Percentiles rank a stretch among this genome's conserved stretches.
Evolutionary conservation across 2,888 invertebrate genomes (phyloP).

Genomic region (Drosophila lacicola): DNA sequence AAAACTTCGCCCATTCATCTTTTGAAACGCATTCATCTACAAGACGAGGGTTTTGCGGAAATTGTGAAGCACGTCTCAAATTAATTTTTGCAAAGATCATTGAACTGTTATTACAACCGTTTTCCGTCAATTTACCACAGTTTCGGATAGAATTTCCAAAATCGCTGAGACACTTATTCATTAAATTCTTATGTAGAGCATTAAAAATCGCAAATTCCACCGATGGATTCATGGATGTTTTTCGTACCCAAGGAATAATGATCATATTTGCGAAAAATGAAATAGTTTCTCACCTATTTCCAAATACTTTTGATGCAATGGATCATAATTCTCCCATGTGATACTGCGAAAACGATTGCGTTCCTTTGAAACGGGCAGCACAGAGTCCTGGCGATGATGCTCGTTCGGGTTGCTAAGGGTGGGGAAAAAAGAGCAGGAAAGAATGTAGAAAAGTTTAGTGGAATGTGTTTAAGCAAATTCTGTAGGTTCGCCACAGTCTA

Average conservation of each 20-base stretch:
- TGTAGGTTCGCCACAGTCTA: slow-evolving; percentile 1
- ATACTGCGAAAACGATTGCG: slow-evolving; percentile 93
- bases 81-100: too few species aligned
- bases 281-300: slow-evolving; percentile 90
- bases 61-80: too few species aligned
- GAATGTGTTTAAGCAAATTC: slow-evolving; percentile 17
- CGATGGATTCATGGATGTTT: too few species aligned
- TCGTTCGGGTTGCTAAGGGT: slow-evolving; percentile 92
- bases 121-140: too few species aligned
- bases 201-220: too few species aligned
- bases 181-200: too few species aligned
- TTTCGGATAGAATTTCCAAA: too few species aligned
- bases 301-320: slow-evolving; percentile 96
- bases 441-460: slow-evolving; percentile 18
- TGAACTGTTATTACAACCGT: too few species aligned
- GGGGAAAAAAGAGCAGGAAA: background rate
- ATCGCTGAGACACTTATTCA: too few species aligned
- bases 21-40: too few species aligned
- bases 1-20: too few species aligned
- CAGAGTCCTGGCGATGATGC: slow-evolving; percentile 91
- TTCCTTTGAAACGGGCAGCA: slow-evolving; percentile 92
- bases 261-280: background rate
- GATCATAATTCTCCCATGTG: slow-evolving; percentile 96
- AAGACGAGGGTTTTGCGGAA: too few species aligned
- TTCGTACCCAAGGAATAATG: background rate